phyloP scores from a whole-genome alignment of 2,797 vertebrate species.

The Anabacerthia variegaticeps region DNA sequence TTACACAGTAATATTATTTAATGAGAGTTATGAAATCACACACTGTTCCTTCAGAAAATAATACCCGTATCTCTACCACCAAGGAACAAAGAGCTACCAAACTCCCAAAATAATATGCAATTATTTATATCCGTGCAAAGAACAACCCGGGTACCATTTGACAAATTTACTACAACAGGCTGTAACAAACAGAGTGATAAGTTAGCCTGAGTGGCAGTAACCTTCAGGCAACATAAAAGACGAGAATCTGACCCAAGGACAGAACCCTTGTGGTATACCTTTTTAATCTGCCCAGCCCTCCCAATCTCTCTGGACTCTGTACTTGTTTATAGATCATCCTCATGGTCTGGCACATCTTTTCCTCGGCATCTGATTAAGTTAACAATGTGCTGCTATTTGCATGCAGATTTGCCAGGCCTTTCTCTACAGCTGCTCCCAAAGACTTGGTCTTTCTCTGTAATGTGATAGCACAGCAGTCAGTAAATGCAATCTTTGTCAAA shows the following conservation, averaged over 20 bases:
- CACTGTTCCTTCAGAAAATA: constrained; percentile 69
- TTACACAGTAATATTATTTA: constrained; percentile 77
- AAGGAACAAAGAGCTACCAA: constrained; percentile 68
- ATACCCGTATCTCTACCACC: constrained; percentile 64
- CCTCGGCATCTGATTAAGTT: constrained; percentile 99
- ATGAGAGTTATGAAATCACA: constrained; percentile 72
- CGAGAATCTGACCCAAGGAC: constrained; percentile 70
- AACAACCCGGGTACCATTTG: constrained; percentile 37
- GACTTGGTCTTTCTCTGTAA: constrained; percentile 95
- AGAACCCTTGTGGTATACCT: constrained; percentile 77
- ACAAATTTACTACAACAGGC: constrained; percentile 42
- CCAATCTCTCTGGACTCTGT: constrained; percentile 79
- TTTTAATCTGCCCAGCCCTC: constrained; percentile 83
- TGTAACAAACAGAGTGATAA: constrained; percentile 31
- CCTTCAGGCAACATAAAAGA: constrained; percentile 59
- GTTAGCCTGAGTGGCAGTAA: constrained; percentile 54
- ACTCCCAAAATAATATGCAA: constrained; percentile 65
- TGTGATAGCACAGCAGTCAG: constrained; percentile 97
- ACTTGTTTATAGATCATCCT: constrained; percentile 80
- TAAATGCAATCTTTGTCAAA: constrained; percentile 99
- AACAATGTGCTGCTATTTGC: constrained; percentile 99
- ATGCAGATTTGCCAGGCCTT: constrained; percentile 97
- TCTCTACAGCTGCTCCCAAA: constrained; percentile 89
- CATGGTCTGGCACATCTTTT: constrained; percentile 84
- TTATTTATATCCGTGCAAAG: constrained; percentile 55